Evolutionary conservation across 2,113 vertebrate species (phyloP).

Genomic region (Shinisaurus crocodilurus): DNA sequence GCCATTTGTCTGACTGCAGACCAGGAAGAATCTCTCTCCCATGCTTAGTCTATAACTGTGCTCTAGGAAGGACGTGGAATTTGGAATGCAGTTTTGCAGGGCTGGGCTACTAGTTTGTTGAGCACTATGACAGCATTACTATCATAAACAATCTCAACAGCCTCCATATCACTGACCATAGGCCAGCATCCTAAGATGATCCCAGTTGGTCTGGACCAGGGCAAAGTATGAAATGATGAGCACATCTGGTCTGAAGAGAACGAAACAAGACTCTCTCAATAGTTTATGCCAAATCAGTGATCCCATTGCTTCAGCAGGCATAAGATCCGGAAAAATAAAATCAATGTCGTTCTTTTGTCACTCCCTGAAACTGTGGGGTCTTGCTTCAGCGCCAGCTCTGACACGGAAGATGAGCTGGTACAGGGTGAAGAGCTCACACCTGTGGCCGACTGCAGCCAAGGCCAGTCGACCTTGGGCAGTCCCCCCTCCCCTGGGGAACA

Average conservation of each 20-base stretch:
- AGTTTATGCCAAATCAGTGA: not conserved
- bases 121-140: conserved; percentile 24
- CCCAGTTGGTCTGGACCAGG: conserved; percentile 22
- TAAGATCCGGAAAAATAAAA: conserved; percentile 42
- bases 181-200: conserved; percentile 25
- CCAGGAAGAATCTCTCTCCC: conserved; percentile 19
- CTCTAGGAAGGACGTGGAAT: conserved; percentile 39
- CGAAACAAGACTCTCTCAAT: not conserved
- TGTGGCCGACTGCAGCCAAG: no score
- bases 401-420: no score
- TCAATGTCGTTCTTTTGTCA: conserved; percentile 20
- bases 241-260: conserved; percentile 3
- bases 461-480: no score
- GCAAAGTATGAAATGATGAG: conserved; percentile 2
- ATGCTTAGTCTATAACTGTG: conserved; percentile 21
- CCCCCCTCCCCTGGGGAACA: no score
- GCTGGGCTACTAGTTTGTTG: not conserved
- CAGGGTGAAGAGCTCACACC: no score
- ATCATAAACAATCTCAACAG: conserved; percentile 46
- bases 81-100: conserved; percentile 40
- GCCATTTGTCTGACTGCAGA: conserved; percentile 4
- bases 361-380: not conserved
- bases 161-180: conserved; percentile 26
- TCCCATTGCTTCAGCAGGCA: not conserved
- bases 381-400: no score